phyloP scores from a whole-genome alignment of 2,888 invertebrate species.

The Drosophila infuscata region DNA sequence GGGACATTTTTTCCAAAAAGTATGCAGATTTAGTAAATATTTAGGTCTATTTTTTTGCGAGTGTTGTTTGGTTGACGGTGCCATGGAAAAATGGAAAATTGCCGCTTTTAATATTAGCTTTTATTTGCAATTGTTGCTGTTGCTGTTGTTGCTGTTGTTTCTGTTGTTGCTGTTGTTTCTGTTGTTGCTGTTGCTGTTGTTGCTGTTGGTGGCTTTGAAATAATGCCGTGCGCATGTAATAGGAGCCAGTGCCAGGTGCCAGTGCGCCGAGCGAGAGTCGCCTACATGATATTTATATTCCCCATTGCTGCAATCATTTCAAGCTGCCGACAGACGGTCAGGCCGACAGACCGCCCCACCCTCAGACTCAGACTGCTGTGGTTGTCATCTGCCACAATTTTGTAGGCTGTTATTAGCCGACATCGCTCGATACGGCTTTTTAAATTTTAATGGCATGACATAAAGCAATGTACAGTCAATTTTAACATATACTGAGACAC shows the following conservation, averaged over 20 bases:
- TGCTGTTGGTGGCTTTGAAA: conserved; percentile 64
- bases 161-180: conserved; percentile 63
- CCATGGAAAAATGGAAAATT: conserved; percentile 77
- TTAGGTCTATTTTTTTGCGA: not conserved
- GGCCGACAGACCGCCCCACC: not conserved
- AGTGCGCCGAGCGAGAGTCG: conserved; percentile 61
- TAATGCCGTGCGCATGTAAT: conserved; percentile 77
- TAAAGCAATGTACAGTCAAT: conserved; percentile 56
- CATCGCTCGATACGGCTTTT: conserved; percentile 66
- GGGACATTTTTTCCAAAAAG: not conserved
- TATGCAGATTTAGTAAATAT: not conserved
- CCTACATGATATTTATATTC: conserved; percentile 70
- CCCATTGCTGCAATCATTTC: conserved; percentile 67
- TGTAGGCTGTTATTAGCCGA: conserved; percentile 75
- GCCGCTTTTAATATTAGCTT: conserved; percentile 78
- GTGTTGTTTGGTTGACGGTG: conserved; percentile 34
- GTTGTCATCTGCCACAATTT: conserved; percentile 76
- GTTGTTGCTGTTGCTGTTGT: conserved; percentile 65
- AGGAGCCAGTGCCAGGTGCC: conserved; percentile 73
- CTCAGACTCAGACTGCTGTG: conserved; percentile 14
- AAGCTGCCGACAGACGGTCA: conserved; percentile 16
- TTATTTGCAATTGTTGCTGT: conserved; percentile 75
- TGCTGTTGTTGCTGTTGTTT: conserved; percentile 61
- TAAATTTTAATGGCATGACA: conserved; percentile 70
- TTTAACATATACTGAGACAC: conserved; percentile 7